These are phyloP conservation scores for Marmota monax DNA, from an alignment of 2,113 vertebrate species.

Conservation along the genomic window DNA sequence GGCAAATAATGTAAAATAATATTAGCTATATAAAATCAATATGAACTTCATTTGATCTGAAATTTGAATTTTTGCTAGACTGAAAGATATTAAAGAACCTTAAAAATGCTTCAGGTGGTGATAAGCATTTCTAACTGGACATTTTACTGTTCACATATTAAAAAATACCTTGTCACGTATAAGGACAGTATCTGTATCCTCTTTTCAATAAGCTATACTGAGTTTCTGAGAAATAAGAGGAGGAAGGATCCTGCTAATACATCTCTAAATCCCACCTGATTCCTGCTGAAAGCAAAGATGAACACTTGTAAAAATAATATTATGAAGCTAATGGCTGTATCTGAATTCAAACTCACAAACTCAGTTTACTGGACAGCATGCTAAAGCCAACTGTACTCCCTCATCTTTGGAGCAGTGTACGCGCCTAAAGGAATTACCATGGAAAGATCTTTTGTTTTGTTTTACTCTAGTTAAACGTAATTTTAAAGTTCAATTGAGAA, in stretches of 20 bases:
- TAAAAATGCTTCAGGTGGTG: neutral
- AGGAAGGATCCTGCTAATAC: neutral
- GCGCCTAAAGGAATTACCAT: neutral
- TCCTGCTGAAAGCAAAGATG: neutral
- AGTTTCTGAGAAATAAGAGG: neutral
- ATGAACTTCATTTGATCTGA: neutral
- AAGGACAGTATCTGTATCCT: neutral
- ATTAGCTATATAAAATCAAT: conserved; percentile 14
- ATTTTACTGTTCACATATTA: neutral
- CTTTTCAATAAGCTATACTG: neutral
- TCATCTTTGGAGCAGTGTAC: neutral
- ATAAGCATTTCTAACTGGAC: conserved; percentile 8
- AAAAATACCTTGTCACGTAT: neutral
- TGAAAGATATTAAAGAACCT: neutral
- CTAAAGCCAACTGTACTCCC: neutral
- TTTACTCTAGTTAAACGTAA: conserved; percentile 6
- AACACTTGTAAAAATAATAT: neutral
- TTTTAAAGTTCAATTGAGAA: conserved; percentile 45
- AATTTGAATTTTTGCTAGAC: neutral
- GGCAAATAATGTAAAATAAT: conserved; percentile 18
- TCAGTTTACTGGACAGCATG: neutral
- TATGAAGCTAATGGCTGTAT: neutral
- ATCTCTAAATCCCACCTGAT: neutral
- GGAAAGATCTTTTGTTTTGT: neutral
- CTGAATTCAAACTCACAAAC: neutral